Evolutionary conservation across 2,888 invertebrate genomes (phyloP), one percentile per base, ranked within the genome.

Genomic region (Hypsopygia costalis): DNA sequence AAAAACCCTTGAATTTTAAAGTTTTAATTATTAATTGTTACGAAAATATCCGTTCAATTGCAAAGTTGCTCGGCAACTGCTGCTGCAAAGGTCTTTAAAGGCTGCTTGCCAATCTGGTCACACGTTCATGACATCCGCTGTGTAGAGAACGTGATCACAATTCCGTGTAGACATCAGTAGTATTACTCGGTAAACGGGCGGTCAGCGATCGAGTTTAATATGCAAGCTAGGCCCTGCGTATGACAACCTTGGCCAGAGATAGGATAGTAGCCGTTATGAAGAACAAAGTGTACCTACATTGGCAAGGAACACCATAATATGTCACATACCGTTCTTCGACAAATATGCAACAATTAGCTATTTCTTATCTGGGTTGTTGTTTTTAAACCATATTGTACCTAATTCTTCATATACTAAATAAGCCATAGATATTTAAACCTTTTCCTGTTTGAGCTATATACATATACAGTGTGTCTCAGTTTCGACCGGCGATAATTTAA

Each of bases 111-210:
- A 81, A 69, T 67, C 81, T 64, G 70, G 73, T 78, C 83, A 81
- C 83, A 87, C 62, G 63, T 57, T 55, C 61, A 59, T 69, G 62
- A 82, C 82, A 78, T 87, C 87, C 88, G 87, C 67, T 73, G 69
- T 62, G 63, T 63, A 67, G 58, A 50, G 71, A 74, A 82, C 82
- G 78, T 82, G 81, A 77, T 66, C 66, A 63, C 61, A 70, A 76
- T 75, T 58, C 61, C 57, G 60, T 61, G 56, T 51, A 61, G n/a
- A n/a, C n/a, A n/a, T n/a, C 58, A 54, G 56, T 49, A 52, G 54
- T 59, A 54, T 57, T 61, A 64, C 61, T 58, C 55, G 49, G 55
- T 29, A 34, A 22, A 34, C 31, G 12, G 16, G 12, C 62, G 67
- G 68, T 62, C 68, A 52, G 67, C 58, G 58, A 62, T 40, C 52